A percentile compares a stretch with the other conserved stretches of the same genome.
phyloP scores from a whole-genome alignment of 1,140 invertebrate genomes.

The Chrysomallon squamiferum region DNA sequence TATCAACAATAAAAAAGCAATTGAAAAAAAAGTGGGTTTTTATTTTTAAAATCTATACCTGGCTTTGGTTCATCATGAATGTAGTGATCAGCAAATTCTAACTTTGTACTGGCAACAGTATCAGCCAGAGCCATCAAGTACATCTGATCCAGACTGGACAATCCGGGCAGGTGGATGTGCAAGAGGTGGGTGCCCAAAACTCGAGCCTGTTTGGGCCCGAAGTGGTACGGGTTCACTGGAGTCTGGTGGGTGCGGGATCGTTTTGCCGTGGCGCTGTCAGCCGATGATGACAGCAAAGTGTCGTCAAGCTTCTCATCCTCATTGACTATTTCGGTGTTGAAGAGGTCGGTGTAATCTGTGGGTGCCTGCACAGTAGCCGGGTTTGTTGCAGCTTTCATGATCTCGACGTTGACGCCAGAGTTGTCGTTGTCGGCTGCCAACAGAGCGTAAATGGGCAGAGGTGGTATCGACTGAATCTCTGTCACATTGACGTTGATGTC shows the following conservation, averaged over 20 bases:
- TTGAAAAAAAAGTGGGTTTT: no score
- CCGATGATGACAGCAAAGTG: conserved; percentile 59
- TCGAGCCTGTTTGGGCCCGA: conserved; percentile 61
- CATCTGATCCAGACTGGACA: conserved; percentile 99
- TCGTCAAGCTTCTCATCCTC: conserved; percentile 62
- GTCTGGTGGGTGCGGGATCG: conserved; percentile 8
- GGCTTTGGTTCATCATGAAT: conserved; percentile 21
- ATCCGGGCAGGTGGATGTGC: conserved; percentile 93
- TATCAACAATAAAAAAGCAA: no score
- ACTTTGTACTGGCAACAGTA: conserved; percentile 79
- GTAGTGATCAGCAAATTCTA: conserved; percentile 56
- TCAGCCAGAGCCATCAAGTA: conserved; percentile 96
- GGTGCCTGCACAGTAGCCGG: neutral
- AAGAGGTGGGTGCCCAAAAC: conserved; percentile 86
- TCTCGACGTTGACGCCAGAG: conserved; percentile 45
- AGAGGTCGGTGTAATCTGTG: conserved; percentile 86
- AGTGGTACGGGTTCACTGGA: conserved; percentile 48
- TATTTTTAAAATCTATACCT: conserved; percentile 9
- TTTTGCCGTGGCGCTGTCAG: conserved; percentile 22
- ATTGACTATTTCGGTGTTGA: conserved; percentile 66
- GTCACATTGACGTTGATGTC: conserved; percentile 9
- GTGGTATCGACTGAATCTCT: conserved; percentile 95
- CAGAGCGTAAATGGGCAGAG: conserved; percentile 93
- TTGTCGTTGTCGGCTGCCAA: conserved; percentile 88
- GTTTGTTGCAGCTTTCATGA: conserved; percentile 17